Evolutionary conservation across 2,888 invertebrate species (phyloP), one percentile per base, ranked within the genome.

Genomic region (Dasysyrphus tricinctus): DNA sequence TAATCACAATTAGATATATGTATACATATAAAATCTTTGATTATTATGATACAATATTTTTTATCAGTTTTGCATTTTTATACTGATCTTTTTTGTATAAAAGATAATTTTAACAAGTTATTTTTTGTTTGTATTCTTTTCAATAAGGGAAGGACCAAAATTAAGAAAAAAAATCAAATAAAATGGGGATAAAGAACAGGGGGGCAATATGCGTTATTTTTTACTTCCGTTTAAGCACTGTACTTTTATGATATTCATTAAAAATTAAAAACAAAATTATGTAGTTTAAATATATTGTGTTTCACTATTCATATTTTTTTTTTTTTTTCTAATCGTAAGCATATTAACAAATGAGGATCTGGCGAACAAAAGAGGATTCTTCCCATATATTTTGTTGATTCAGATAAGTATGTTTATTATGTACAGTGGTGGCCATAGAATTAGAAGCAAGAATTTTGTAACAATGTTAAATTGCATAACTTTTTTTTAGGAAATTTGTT

Each of bases 231-330:
- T 79, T 44, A 84, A 80, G 72, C 69, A 77, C 69, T 85, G 74
- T 80, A 85, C 56, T 74, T 80, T 77, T 74, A 77, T 70, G 70
- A 69, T 77, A 76, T 80, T 39, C 39, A 78, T 73, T 78, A 74
- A 77, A 76, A 42, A 70, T 65, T 80, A 57, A 80, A 76, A 54
- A n/a, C n/a, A 72, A 76, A 67, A 37, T 63, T 76, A 74, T 77
- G 69, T 80, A 85, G 77, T 80, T 79, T 44, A 74, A 72, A 16
- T 7, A n/a, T 54, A 34, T 0, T 51, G 54, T 70, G 72, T 82
- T 86, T 82, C 72, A 56, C 39, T 32, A n/a, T n/a, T n/a, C n/a
- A n/a, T n/a, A n/a, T n/a, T n/a, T n/a, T n/a, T n/a, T n/a, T n/a
- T n/a, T n/a, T n/a, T n/a, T n/a, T n/a, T n/a, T n/a, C n/a, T n/a